These are phyloP conservation scores for Trypoxylus dichotomus DNA, from an alignment of 1,140 invertebrate genomes.

Conservation along the genomic window DNA sequence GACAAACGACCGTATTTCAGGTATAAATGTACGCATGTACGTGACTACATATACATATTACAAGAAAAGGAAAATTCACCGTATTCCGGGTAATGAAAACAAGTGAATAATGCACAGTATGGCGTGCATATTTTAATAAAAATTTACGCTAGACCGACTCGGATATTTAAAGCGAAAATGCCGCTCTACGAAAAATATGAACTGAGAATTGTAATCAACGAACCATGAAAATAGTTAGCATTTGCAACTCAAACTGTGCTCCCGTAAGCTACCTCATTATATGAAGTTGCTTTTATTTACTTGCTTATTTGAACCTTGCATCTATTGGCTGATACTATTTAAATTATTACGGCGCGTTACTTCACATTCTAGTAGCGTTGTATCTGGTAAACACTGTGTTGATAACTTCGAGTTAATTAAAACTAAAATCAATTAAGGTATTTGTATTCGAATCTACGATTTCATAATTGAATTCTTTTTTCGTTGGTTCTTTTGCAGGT, in stretches of 20 bases:
- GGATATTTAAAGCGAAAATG: background rate
- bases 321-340: no score
- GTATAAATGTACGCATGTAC: background rate
- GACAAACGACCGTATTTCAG: background rate
- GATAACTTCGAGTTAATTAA: background rate
- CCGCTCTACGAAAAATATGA: background rate
- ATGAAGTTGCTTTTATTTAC: no score
- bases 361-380: no score
- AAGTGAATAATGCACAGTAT: background rate
- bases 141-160: background rate
- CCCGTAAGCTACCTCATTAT: no score
- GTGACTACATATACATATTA: background rate
- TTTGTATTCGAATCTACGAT: background rate
- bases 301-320: no score
- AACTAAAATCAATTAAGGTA: background rate
- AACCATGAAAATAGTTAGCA: background rate
- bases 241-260: background rate
- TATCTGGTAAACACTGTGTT: no score
- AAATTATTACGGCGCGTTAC: no score
- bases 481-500: background rate
- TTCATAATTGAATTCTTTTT: background rate
- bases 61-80: background rate
- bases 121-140: background rate
- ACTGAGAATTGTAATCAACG: background rate
- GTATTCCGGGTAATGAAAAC: background rate